These are phyloP conservation scores for Carollia perspicillata DNA, from an alignment of 2,113 vertebrate genomes.

Conservation along the genomic window DNA sequence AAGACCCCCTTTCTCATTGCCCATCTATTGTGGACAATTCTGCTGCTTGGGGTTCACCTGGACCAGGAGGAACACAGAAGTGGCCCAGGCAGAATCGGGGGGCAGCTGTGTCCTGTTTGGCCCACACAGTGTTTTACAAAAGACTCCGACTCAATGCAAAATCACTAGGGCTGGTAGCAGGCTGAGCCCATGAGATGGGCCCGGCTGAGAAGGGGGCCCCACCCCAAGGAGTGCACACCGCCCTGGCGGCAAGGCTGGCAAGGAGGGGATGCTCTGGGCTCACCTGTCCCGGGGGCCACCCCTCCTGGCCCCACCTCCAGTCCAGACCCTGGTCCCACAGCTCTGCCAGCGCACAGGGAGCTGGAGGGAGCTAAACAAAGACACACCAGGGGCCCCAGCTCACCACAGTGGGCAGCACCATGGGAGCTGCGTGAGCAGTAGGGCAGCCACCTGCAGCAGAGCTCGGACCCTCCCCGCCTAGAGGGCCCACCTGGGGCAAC, in stretches of 20 bases:
- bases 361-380: rapidly evolving
- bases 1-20: background rate
- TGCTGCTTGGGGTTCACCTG: background rate
- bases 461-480: too few relatives aligned
- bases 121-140: background rate
- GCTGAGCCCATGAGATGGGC: rapidly evolving
- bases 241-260: background rate
- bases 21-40: background rate
- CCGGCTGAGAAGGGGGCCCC: rapidly evolving
- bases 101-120: too few relatives aligned
- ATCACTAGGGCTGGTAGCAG: background rate
- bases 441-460: background rate
- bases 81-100: background rate
- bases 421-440: rapidly evolving
- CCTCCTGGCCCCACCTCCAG: too few relatives aligned
- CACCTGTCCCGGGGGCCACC: background rate
- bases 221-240: background rate
- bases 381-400: background rate
- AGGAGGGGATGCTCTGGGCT: too few relatives aligned
- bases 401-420: rapidly evolving
- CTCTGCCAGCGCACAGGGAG: rapidly evolving
- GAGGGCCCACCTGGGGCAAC: background rate
- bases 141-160: background rate
- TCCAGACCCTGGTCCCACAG: background rate
- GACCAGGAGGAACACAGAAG: rapidly evolving